Evolutionary conservation across 1,140 invertebrate genomes (phyloP), one percentile per base, ranked within the genome.

Genomic region (Euura lappo): DNA sequence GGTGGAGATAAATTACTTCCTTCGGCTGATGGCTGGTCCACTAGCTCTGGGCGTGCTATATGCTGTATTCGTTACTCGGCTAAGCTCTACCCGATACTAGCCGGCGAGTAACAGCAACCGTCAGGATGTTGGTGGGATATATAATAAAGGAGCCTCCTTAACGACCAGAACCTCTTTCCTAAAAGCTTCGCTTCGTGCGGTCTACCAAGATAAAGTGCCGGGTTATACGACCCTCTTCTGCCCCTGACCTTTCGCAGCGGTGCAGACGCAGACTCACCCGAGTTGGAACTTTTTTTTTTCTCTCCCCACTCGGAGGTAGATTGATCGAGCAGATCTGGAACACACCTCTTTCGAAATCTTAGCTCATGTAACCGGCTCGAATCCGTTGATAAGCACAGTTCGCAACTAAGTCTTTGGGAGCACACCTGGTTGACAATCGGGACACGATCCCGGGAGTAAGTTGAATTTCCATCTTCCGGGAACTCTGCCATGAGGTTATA

Each of bases 81-180:
- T 28, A 28, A 28, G 28, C 28, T 28, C 28, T 28, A 28, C 28
- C 51, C 51, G 5, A 60, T 8, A n/a, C 51, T 60, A 60, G 51
- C 51, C 8, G 1, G 13, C 8, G 10, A 8, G 51, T 60, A 60
- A 60, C 51, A 60, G 51, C 51, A n/a, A 60, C 10, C 51, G 13
- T 60, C 51, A 60, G 51, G 51, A 60, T 60, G 51, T n/a, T 60
- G 51, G 2, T 28, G 28, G 51, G 51, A 60, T 60, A 60, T 60
- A 60, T 60, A 60, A 60, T 60, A 60, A 60, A 60, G 13, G 51
- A 60, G 51, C 51, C 51, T 60, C 51, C 51, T 60, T 60, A 60
- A 60, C 51, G 51, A 60, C 51, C 51, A 60, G 51, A 60, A 60
- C 51, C 51, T 60, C 51, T 60, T 60, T 60, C 51, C 51, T 60